Percentiles rank a stretch among this genome's conserved stretches.
phyloP scores from a whole-genome alignment of 2,113 vertebrate genomes.

The Gymnocephalus cernua region DNA sequence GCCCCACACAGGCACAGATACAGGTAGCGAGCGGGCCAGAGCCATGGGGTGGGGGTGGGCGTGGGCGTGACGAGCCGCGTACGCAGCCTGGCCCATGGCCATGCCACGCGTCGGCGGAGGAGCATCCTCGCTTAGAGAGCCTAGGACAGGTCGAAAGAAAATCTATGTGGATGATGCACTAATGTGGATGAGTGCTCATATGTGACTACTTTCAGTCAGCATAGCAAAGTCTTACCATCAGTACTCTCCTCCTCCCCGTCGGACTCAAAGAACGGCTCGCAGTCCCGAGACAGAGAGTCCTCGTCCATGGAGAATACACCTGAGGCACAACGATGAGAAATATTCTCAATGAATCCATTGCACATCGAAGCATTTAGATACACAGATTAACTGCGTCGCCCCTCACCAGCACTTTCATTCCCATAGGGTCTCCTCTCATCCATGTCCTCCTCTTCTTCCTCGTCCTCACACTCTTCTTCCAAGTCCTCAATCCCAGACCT shows the following conservation, averaged over 20 bases:
- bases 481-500: slow-evolving; percentile 77
- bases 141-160: slow-evolving; percentile 38
- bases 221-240: slow-evolving; percentile 78
- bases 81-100: slow-evolving; percentile 73
- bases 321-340: slow-evolving; percentile 53
- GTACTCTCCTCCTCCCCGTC: slow-evolving; percentile 89
- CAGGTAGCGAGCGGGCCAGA: slow-evolving; percentile 90
- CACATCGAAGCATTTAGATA: not conserved
- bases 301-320: slow-evolving; percentile 95
- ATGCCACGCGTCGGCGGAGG: slow-evolving; percentile 81
- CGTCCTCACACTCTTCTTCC: slow-evolving; percentile 81
- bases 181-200: fast-evolving
- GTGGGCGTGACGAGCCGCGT: slow-evolving; percentile 70
- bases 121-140: slow-evolving; percentile 89
- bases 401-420: slow-evolving; percentile 83
- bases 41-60: slow-evolving; percentile 79
- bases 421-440: slow-evolving; percentile 80
- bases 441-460: slow-evolving; percentile 82
- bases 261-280: slow-evolving; percentile 90
- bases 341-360: not conserved
- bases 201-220: not conserved
- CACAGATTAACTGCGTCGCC: fast-evolving
- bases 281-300: slow-evolving; percentile 90
- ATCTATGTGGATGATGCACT: fast-evolving
- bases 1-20: slow-evolving; percentile 92